Percentiles rank a stretch among this genome's conserved stretches.
phyloP scores from a whole-genome alignment of 2,113 vertebrate species.

The Seriola dumerili region DNA sequence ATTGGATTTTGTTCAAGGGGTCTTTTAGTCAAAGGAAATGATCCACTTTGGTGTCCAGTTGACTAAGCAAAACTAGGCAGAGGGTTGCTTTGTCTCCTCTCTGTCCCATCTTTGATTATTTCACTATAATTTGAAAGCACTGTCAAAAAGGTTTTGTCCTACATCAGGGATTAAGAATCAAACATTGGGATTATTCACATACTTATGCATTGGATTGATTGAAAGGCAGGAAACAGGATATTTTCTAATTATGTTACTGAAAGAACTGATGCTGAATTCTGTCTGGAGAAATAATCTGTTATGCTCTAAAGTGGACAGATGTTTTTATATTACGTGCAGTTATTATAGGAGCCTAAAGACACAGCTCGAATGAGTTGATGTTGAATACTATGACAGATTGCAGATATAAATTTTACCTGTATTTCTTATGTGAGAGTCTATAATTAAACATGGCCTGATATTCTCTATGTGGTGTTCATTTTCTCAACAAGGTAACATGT shows the following conservation, averaged over 20 bases:
- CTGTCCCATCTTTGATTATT: neutral
- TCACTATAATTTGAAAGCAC: constrained; percentile 12
- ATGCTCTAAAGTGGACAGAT: constrained; percentile 53
- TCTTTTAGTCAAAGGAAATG: neutral
- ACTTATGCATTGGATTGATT: constrained; percentile 21
- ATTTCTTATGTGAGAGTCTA: constrained; percentile 73
- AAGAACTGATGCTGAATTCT: constrained; percentile 28
- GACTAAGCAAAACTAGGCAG: neutral
- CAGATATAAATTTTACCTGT: constrained; percentile 63
- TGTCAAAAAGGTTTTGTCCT: neutral
- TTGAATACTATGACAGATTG: constrained; percentile 70
- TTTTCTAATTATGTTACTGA: constrained; percentile 32
- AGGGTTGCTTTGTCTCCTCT: neutral
- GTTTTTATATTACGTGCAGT: constrained; percentile 65
- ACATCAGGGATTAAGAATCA: constrained; percentile 9
- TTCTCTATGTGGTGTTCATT: constrained; percentile 45
- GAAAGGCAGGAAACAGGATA: constrained; percentile 24
- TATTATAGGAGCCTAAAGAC: constrained; percentile 62
- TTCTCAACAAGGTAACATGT: neutral
- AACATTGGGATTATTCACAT: constrained; percentile 8
- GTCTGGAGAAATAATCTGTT: constrained; percentile 25
- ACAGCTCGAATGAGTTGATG: constrained; percentile 49
- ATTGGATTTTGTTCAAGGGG: neutral
- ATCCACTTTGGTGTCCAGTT: neutral
- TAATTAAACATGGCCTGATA: constrained; percentile 74